Percentiles rank a stretch among this genome's conserved stretches.
phyloP scores from a whole-genome alignment of 2,888 invertebrate species.

The Hydrotaea diabolus region DNA sequence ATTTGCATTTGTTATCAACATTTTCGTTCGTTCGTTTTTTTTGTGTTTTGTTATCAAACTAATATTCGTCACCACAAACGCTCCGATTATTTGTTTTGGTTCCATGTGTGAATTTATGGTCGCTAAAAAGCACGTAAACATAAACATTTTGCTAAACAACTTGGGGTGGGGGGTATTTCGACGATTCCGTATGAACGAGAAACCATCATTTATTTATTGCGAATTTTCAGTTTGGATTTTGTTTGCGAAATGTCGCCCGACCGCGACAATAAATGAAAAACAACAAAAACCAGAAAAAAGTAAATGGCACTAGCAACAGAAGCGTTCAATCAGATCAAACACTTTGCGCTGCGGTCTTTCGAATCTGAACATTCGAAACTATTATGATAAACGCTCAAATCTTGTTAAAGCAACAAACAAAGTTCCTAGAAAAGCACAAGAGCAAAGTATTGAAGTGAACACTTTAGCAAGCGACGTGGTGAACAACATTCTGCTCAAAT shows the following conservation, averaged over 20 bases:
- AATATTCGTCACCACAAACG: too few species aligned
- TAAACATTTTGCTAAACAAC: neutral
- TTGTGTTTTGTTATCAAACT: too few species aligned
- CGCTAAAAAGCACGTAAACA: neutral
- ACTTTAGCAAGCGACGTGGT: neutral
- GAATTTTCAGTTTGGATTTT: neutral
- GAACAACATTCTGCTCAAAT: slow-evolving; percentile 63
- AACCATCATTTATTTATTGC: neutral
- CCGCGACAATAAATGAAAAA: neutral
- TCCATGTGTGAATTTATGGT: neutral
- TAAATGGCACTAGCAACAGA: neutral
- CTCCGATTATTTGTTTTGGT: neutral
- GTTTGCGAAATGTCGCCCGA: neutral
- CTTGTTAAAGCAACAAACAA: slow-evolving; percentile 45
- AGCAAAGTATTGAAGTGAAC: slow-evolving; percentile 21
- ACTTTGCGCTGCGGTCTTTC: neutral
- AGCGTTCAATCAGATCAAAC: slow-evolving; percentile 39
- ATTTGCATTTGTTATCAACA: neutral
- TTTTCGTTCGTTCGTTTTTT: too few species aligned
- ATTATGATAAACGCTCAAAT: slow-evolving; percentile 59
- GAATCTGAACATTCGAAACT: slow-evolving; percentile 29
- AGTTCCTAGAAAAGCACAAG: slow-evolving; percentile 59
- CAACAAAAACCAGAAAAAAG: too few species aligned
- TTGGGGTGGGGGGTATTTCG: neutral
- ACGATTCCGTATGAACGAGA: neutral